Evolutionary conservation across 1,140 invertebrate genomes (phyloP).

Genomic region (Polypedilum pembai): DNA sequence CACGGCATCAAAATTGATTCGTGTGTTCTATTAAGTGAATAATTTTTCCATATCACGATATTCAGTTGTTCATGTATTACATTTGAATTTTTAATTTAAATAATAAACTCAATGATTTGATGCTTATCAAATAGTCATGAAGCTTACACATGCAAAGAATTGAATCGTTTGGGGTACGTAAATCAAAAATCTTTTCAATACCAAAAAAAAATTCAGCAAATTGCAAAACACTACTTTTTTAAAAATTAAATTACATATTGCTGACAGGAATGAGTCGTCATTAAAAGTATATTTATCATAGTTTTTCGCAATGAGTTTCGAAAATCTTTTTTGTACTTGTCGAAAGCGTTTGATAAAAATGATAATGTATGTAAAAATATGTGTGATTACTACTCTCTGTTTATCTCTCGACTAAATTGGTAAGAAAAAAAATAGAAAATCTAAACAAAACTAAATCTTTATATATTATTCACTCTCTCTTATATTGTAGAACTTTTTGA

Average conservation of each 20-base stretch:
- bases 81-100: neutral
- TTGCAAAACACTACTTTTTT: too few species aligned
- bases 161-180: constrained; percentile 16
- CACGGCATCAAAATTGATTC: too few species aligned
- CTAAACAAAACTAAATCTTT: too few species aligned
- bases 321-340: neutral
- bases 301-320: constrained; percentile 7
- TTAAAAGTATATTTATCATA: neutral
- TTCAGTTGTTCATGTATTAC: neutral
- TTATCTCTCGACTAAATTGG: neutral
- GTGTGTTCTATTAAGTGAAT: neutral
- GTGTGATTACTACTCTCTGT: neutral
- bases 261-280: neutral
- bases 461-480: neutral
- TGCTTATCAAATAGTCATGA: neutral
- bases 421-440: neutral
- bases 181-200: neutral
- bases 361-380: neutral
- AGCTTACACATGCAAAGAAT: neutral
- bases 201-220: neutral
- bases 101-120: neutral
- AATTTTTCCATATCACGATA: neutral
- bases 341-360: neutral
- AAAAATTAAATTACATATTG: neutral
- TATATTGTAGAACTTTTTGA: neutral